phyloP scores from a whole-genome alignment of 2,113 vertebrate species.

The Mus pahari region DNA sequence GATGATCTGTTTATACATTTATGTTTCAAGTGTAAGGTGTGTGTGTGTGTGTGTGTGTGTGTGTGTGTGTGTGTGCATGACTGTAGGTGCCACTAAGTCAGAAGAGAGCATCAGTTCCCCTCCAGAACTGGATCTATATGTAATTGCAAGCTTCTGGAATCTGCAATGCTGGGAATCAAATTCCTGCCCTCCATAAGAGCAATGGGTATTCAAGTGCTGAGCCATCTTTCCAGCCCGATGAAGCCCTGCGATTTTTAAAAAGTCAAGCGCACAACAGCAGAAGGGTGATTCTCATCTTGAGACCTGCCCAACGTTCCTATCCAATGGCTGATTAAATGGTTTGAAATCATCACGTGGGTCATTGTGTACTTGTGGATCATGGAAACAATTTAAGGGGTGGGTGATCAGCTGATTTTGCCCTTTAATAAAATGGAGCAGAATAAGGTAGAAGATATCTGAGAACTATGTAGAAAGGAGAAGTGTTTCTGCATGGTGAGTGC shows the following conservation, averaged over 20 bases:
- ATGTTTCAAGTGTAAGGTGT: neutral
- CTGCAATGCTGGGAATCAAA: neutral
- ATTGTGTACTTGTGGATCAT: neutral
- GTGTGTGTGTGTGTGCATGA: neutral
- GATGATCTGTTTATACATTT: neutral
- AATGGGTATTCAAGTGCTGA: neutral
- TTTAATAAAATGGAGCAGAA: neutral
- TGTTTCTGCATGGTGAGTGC: neutral
- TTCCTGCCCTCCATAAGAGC: neutral
- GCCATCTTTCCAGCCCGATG: neutral
- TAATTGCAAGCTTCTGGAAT: neutral
- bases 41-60: neutral
- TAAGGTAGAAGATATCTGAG: neutral
- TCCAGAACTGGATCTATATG: too few species aligned
- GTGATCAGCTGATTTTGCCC: neutral
- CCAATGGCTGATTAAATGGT: neutral
- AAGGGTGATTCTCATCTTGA: neutral
- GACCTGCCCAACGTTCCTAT: neutral
- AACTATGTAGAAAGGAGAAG: neutral
- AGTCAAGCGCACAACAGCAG: neutral
- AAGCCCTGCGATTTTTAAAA: neutral
- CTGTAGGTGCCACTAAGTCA: neutral
- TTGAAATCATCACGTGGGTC: constrained; percentile 18
- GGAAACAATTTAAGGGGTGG: neutral
- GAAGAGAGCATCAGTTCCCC: neutral